A percentile compares a stretch with the other conserved stretches of the same genome.
phyloP scores from a whole-genome alignment of 2,113 vertebrate genomes.

The Anser brachyrhynchus region DNA sequence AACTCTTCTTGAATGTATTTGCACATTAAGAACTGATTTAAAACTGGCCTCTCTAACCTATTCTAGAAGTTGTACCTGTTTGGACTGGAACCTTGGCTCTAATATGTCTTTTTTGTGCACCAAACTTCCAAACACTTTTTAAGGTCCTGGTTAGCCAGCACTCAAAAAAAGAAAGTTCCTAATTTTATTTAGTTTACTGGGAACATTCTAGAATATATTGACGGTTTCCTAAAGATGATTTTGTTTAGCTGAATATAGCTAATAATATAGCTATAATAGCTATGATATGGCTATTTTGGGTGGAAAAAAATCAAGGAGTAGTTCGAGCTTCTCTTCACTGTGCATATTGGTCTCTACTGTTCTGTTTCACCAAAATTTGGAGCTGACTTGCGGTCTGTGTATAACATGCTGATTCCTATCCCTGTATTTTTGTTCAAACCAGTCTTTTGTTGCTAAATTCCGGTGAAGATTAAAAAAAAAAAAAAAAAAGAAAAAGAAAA shows the following conservation, averaged over 20 bases:
- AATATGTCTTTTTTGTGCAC: background rate
- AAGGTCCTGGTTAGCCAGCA: accelerated
- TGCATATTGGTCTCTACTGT: background rate
- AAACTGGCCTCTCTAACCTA: background rate
- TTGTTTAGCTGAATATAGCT: background rate
- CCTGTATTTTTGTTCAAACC: background rate
- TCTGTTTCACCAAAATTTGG: background rate
- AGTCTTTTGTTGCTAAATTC: background rate
- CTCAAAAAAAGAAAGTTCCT: background rate
- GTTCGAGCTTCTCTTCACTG: background rate
- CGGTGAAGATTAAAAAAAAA: background rate
- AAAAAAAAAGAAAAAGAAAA: constrained; percentile 15
- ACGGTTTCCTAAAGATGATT: background rate
- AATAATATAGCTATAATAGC: too few relatives aligned
- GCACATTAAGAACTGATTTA: background rate
- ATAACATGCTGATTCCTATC: background rate
- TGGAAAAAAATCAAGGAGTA: background rate
- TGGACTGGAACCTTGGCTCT: background rate
- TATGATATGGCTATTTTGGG: background rate
- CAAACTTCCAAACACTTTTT: background rate
- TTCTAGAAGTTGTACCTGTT: background rate
- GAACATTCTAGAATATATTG: background rate
- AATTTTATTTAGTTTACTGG: background rate
- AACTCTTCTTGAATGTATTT: background rate
- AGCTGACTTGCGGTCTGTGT: background rate